Base-by-base conservation (phyloP, 1,140 invertebrate genomes). In the Meloidogyne floridensis region DNA sequence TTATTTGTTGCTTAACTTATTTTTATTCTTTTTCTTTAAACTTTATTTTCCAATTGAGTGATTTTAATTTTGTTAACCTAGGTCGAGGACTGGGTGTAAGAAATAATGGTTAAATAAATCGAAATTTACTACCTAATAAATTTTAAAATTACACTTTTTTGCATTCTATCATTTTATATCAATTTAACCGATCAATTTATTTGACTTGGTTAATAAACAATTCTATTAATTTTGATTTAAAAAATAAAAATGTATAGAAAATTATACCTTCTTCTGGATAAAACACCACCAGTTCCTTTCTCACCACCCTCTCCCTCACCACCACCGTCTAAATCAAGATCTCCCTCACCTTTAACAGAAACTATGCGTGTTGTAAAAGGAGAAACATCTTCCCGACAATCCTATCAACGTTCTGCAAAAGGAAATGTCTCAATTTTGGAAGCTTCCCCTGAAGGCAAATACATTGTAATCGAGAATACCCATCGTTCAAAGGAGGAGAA, bases 321-420 rank as follows among this genome's bases (percentile, higher is more conserved):
- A 13, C 53, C 53, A n/a, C 59, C 59, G 7, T 15, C 59, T 65
- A 65, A n/a, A n/a, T 65, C 59, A 65, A n/a, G 59, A 65, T 65
- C 59, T n/a, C 3, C n/a, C n/a, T 65, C 59, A 65, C 59, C 65
- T 10, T 20, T 80, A 88, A 83, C 78, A 89, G 87, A 89, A 77
- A 90, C 88, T 47, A 87, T 90, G 82, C 86, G 89, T 47, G 84
- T 91, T 6, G 90, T 91, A 86, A 89, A 91, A 79, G 91, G 91
- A 9, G 91, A 92, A 81, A 92, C 92, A n/a, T 90, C 91, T 7
- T 91, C 91, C 72, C 92, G 91, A 74, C 91, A 91, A 2, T 92
- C 92, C 8, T 92, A 91, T 87, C 91, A 91, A 82, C 87, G 91
- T 81, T 91, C 90, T 42, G 91, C 92, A 43, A 92, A 92, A 80